Conservation (phyloP, 2,888 invertebrate species). For the Augochlorella aurata region DNA sequence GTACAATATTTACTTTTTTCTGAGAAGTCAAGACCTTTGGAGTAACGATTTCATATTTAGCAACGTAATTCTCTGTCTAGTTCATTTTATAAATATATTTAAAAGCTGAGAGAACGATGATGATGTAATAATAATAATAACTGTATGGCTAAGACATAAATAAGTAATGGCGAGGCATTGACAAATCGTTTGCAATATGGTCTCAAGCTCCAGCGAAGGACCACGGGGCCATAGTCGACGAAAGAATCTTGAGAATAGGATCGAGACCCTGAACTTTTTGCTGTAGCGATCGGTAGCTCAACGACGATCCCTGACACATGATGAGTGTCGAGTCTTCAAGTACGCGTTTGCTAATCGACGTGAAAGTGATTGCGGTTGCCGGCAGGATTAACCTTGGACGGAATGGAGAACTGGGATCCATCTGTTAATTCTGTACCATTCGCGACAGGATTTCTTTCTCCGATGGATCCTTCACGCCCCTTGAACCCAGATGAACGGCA, state of each 20-base stretch:
- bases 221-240: background rate
- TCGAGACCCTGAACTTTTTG: conserved; percentile 1
- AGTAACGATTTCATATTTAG: too few relatives aligned
- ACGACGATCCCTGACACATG: background rate
- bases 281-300: background rate
- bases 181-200: background rate
- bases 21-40: too few relatives aligned
- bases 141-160: too few relatives aligned
- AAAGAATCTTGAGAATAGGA: background rate
- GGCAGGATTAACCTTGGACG: conserved; percentile 9
- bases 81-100: too few relatives aligned
- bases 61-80: too few relatives aligned
- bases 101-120: too few relatives aligned
- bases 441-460: background rate
- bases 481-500: background rate
- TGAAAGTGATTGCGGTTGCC: conserved; percentile 14
- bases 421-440: conserved; percentile 3
- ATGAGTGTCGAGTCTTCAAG: conserved; percentile 2
- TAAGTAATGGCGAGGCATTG: too few relatives aligned
- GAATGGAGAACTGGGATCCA: conserved; percentile 4
- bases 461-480: background rate
- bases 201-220: background rate
- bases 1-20: too few relatives aligned
- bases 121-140: too few relatives aligned
- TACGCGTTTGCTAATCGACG: conserved; percentile 16